These are phyloP conservation scores for Acanthurus leucopareius DNA, from an alignment of 2,797 vertebrate species.

Conservation along the genomic window DNA sequence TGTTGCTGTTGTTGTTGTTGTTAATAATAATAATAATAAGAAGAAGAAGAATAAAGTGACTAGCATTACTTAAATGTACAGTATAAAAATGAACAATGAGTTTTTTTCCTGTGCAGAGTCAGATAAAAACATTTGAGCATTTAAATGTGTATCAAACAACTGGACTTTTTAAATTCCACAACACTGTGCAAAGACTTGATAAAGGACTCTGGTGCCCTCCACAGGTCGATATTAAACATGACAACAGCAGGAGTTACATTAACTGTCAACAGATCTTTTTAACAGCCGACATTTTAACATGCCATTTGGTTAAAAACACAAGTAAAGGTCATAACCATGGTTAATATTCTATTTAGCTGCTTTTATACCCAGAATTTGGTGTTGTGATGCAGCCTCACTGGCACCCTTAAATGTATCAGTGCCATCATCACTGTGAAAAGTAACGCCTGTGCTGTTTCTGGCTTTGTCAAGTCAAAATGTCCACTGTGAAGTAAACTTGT, in stretches of 20 bases:
- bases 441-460: too few species aligned
- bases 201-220: conserved; percentile 33
- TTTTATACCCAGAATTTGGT: background rate
- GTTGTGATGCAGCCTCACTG: too few species aligned
- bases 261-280: background rate
- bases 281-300: background rate
- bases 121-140: background rate
- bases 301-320: background rate
- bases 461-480: too few species aligned
- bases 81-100: too few species aligned
- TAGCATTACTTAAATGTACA: too few species aligned
- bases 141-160: background rate
- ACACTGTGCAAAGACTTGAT: background rate
- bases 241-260: background rate
- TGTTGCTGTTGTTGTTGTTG: too few species aligned
- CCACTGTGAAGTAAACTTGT: too few species aligned
- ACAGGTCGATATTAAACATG: conserved; percentile 3
- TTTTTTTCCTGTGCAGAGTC: background rate
- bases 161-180: background rate
- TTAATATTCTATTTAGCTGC: background rate
- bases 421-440: too few species aligned
- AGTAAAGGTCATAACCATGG: background rate
- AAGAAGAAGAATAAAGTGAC: too few species aligned
- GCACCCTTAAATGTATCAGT: too few species aligned
- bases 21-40: too few species aligned